Conservation (phyloP, 2,113 vertebrate species). For the Aythya baeri region DNA sequence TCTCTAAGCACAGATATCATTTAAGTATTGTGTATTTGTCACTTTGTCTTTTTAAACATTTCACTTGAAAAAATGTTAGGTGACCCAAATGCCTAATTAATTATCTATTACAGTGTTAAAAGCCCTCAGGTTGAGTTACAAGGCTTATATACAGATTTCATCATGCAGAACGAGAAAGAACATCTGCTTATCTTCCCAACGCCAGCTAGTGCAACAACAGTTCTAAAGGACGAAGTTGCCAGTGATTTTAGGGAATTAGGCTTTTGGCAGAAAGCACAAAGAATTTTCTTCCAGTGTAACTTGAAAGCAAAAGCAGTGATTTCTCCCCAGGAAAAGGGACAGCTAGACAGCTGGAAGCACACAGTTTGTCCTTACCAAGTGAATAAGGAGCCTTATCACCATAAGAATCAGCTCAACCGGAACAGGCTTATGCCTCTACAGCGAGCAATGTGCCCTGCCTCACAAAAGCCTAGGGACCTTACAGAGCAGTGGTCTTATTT, state of each 20-base stretch:
- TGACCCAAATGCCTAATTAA: background rate
- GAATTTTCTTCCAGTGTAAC: background rate
- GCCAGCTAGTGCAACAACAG: background rate
- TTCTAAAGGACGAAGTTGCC: background rate
- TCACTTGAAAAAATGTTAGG: background rate
- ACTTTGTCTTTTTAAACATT: background rate
- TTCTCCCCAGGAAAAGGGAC: background rate
- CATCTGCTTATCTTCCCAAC: background rate
- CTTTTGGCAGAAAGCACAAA: background rate
- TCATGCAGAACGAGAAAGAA: background rate
- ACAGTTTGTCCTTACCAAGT: background rate
- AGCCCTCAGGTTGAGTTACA: background rate
- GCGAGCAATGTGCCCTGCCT: background rate
- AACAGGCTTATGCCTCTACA: background rate
- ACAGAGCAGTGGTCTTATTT: background rate
- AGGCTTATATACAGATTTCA: background rate
- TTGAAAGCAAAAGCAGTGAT: background rate
- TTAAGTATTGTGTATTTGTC: background rate
- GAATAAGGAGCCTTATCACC: background rate
- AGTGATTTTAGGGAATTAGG: background rate
- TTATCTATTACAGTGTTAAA: background rate
- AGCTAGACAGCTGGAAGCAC: background rate
- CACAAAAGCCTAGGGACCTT: background rate
- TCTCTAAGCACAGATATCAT: background rate
- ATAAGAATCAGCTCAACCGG: background rate